Conservation (phyloP, 2,888 invertebrate species). For the Agonopterix subpropinquella region DNA sequence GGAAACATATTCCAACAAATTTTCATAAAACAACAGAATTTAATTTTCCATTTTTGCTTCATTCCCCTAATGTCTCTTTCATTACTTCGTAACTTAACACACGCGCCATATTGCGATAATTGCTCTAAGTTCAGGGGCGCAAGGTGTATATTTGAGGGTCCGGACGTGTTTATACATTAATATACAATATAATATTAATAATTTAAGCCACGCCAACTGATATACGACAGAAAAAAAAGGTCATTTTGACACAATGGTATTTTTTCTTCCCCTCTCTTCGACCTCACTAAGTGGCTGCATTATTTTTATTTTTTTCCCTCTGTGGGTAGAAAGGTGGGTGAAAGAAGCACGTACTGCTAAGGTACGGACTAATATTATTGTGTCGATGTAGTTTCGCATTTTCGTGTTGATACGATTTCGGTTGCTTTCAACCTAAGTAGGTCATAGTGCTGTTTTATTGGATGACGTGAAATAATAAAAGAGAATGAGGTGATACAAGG, state of each 20-base stretch:
- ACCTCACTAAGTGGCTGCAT: constrained; percentile 10
- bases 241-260: constrained; percentile 27
- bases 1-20: neutral
- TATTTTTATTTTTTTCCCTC: constrained; percentile 11
- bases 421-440: neutral
- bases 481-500: too few relatives aligned
- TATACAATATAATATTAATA: constrained; percentile 14
- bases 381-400: constrained; percentile 2
- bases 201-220: constrained; percentile 21
- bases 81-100: constrained; percentile 8
- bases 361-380: constrained; percentile 16
- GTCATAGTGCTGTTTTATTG: too few relatives aligned
- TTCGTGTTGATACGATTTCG: constrained; percentile 3
- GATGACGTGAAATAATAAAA: too few relatives aligned
- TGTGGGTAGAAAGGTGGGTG: constrained; percentile 13
- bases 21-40: constrained; percentile 1
- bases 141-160: constrained; percentile 14
- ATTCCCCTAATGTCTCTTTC: constrained; percentile 7
- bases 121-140: constrained; percentile 14
- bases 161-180: constrained; percentile 4
- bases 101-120: constrained; percentile 20
- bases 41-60: constrained; percentile 7
- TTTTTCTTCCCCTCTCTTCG: constrained; percentile 22
- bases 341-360: constrained; percentile 19
- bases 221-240: constrained; percentile 20